Base-by-base conservation (phyloP, 2,113 vertebrate genomes). In the Brachyhypopomus gauderio region DNA sequence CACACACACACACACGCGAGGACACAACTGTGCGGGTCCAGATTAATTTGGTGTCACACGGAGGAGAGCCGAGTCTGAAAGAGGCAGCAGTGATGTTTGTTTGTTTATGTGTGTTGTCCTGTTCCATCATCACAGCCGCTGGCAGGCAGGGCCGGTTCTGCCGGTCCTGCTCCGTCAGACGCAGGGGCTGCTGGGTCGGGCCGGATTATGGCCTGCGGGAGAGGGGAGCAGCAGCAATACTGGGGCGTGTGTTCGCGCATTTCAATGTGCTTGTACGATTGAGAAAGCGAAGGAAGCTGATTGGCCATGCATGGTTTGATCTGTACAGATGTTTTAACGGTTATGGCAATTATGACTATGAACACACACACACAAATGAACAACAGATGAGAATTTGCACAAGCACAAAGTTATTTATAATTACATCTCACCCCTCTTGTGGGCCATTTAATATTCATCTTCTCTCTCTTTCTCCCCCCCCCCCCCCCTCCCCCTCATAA, bases 331-430 rank as follows among this genome's bases (percentile, higher is more conserved):
- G 66, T 71, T 72, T 76, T 71, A 72, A 30, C 45, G 77, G 55
- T 70, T 58, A 30, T 23, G 58, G 59, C 22, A 56, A 27, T 45
- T 79, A 79, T 48, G 70, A 72, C 25, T 48, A 16, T 5, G n/a
- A 22, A 45, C 55, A 59, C 20, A 36, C 66, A 72, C 69, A 72
- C 64, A 80, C 64, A 25, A 52, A 66, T 74, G 59, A 71, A 60
- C 77, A 27, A 73, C 77, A 83, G 69, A 83, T 83, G 81, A 69
- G 73, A 30, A 59, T 75, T 45, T 77, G 52, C 60, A 60, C 20
- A 79, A 64, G 74, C 23, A 78, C 34, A 64, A 60, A 63, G n/a
- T 38, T 60, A 73, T 72, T 86, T 82, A 76, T 76, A 78, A 75
- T 55, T 41, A 56, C 14, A 41, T 55, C 63, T 59, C n/a, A 22